These are phyloP conservation scores for Pangasius macronema DNA, from an alignment of 2,797 vertebrate genomes.

Conservation along the genomic window DNA sequence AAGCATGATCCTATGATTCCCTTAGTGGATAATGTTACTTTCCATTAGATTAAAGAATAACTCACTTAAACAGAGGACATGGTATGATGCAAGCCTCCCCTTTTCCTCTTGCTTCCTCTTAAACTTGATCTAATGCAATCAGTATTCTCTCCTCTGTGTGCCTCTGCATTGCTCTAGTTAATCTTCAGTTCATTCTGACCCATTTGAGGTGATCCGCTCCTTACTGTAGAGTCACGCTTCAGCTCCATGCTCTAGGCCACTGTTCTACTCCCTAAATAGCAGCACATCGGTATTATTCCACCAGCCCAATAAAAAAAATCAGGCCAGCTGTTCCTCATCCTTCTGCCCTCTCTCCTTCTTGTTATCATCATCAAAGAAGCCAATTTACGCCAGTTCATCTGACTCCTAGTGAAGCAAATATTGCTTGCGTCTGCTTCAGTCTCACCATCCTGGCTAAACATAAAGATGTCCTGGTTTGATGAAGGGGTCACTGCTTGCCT, in stretches of 20 bases:
- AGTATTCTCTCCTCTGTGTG: neutral
- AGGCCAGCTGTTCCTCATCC: slow-evolving; percentile 51
- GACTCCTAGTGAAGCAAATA: slow-evolving; percentile 41
- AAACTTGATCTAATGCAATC: neutral
- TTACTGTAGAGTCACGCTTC: slow-evolving; percentile 57
- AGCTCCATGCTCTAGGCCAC: slow-evolving; percentile 62
- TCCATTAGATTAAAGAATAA: slow-evolving; percentile 12
- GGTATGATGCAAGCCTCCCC: neutral
- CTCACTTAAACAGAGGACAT: neutral
- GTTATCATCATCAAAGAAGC: slow-evolving; percentile 52
- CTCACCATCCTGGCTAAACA: neutral
- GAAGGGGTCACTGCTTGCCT: slow-evolving; percentile 5
- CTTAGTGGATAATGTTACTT: slow-evolving; percentile 28
- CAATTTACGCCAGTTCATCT: slow-evolving; percentile 49
- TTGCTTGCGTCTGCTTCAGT: neutral
- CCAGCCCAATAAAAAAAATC: slow-evolving; percentile 47
- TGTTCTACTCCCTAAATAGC: slow-evolving; percentile 62
- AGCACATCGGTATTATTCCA: slow-evolving; percentile 54
- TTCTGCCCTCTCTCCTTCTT: slow-evolving; percentile 41
- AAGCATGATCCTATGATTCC: neutral
- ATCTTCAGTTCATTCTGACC: slow-evolving; percentile 58
- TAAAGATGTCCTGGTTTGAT: slow-evolving; percentile 45
- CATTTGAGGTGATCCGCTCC: slow-evolving; percentile 53
- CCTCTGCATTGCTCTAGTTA: slow-evolving; percentile 49
- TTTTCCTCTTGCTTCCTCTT: neutral